Evolutionary conservation across 30 jellyfish, hydroid and myxozoan species (phyloP), one percentile per base, ranked within the genome.

Genomic region (Nemopilema nomurai): DNA sequence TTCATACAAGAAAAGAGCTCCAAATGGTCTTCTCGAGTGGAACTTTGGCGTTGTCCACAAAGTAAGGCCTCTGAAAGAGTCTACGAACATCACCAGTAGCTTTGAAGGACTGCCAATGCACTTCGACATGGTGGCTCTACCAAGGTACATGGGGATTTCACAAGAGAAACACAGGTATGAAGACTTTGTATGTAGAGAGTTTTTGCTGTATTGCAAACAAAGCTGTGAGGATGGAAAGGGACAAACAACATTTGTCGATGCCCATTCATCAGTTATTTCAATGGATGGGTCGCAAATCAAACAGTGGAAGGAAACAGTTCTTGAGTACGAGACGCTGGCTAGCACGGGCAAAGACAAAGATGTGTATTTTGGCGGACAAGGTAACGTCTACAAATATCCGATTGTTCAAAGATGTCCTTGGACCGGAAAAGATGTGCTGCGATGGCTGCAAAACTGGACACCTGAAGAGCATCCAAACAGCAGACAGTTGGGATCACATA

Each of bases 401-500:
- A 30, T 84, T 74, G 57, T 84, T 0, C 75, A 50, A 41, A 22
- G 23, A 22, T 84, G 93, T 75, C 93, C 93, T 18, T 74, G 88
- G 88, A 84, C 87, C 4, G 93, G 88, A 16, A 67, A 74, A 9
- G 81, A 84, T 28, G 83, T 76, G 8, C 67, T 84, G 13, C 8
- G 93, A 16, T 85, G 93, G 93, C 52, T 27, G 83, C 86, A 85
- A 50, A 17, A 33, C 51, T 85, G 88, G 93, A 32, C 88, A 8
- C 70, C 50, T 28, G 41, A 23, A 28, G 92, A 84, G 26, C 82
- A 67, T 24, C 82, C 90, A 66, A 31, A 24, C 31, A 72, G 70
- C 82, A 62, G 82, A 18, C 92, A 84, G 28, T 16, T 16, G 31
- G 67, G 23, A 19, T 27, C 28, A 41, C 24, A 23, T 3, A 72